Conservation (phyloP, 2,797 vertebrate species). For the Rhynchotus rufescens region DNA sequence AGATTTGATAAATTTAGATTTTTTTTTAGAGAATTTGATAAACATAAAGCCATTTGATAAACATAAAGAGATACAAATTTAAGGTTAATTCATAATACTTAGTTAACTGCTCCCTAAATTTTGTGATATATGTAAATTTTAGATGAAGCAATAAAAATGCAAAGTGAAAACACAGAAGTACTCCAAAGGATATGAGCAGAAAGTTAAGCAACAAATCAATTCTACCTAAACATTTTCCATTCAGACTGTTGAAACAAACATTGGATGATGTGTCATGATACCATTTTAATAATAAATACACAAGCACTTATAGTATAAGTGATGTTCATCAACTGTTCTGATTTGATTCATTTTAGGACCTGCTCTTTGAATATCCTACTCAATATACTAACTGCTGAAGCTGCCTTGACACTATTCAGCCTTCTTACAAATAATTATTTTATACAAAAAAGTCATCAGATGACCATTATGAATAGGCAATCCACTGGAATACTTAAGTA, state of each 20-base stretch:
- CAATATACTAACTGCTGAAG: neutral
- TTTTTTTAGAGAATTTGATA: too few species aligned
- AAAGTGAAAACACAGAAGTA: neutral
- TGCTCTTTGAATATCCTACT: constrained; percentile 10
- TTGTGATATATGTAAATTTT: neutral
- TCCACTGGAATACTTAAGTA: neutral
- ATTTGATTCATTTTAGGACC: constrained; percentile 17
- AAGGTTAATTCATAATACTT: neutral
- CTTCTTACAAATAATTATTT: constrained; percentile 5
- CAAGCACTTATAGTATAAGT: constrained; percentile 25
- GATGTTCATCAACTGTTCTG: neutral
- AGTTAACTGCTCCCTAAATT: neutral
- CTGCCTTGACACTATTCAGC: neutral
- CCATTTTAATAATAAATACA: constrained; percentile 46
- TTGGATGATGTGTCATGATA: neutral
- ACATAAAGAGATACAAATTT: neutral
- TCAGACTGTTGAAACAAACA: neutral
- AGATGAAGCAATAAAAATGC: neutral
- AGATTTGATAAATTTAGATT: neutral
- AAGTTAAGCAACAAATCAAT: neutral
- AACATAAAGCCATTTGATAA: neutral
- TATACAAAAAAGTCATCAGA: neutral
- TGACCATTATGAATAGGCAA: neutral
- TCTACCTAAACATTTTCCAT: constrained; percentile 9
- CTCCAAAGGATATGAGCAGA: neutral